Percentiles rank a stretch among this genome's conserved stretches.
Evolutionary conservation across 2,888 invertebrate species (phyloP).

Genomic region (Meloe dianella): DNA sequence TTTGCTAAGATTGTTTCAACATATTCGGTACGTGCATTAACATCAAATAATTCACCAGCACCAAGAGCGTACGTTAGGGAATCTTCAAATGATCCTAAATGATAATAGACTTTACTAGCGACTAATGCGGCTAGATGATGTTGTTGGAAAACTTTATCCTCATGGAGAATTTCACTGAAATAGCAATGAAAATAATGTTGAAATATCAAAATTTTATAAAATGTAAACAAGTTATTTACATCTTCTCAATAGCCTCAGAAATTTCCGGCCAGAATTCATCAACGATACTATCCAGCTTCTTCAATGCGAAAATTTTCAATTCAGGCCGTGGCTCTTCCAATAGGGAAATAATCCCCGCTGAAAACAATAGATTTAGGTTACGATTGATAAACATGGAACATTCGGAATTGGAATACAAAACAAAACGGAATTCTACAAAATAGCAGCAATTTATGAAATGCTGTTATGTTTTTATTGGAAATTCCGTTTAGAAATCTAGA

Average conservation of each 20-base stretch:
- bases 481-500: not conserved
- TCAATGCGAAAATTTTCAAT: slow-evolving; percentile 91
- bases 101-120: slow-evolving; percentile 98
- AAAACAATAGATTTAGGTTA: slow-evolving; percentile 26
- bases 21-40: slow-evolving; percentile 92
- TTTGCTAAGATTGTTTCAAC: slow-evolving; percentile 95
- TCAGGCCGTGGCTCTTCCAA: slow-evolving; percentile 94
- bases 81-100: slow-evolving; percentile 95
- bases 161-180: slow-evolving; percentile 87
- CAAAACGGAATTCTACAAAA: not conserved
- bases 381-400: not conserved
- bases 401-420: not conserved
- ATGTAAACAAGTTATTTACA: slow-evolving; percentile 68
- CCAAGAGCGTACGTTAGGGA: slow-evolving; percentile 97
- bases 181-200: slow-evolving; percentile 11
- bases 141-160: slow-evolving; percentile 87
- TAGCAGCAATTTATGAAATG: not conserved
- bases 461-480: not conserved
- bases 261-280: slow-evolving; percentile 99
- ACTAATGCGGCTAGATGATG: slow-evolving; percentile 94
- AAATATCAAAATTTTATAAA: not conserved
- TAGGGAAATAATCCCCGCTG: slow-evolving; percentile 93
- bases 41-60: slow-evolving; percentile 93
- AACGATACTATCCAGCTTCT: slow-evolving; percentile 90
- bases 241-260: slow-evolving; percentile 96